Evolutionary conservation across 2,888 invertebrate species (phyloP).

Genomic region (Myopa tessellatipennis): DNA sequence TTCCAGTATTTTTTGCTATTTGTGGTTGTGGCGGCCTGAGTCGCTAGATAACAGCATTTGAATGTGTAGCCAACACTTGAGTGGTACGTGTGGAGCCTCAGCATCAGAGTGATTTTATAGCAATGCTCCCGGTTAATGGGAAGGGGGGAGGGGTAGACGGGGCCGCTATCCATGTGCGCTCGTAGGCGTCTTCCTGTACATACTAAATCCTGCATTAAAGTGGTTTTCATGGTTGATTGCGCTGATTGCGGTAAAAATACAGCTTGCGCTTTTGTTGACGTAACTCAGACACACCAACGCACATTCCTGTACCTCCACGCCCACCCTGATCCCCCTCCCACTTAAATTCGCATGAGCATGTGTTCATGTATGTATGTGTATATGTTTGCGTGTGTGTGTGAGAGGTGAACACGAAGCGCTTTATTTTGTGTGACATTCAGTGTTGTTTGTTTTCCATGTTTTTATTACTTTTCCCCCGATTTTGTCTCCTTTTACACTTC

Average conservation of each 20-base stretch:
- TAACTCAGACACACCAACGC: constrained; percentile 2
- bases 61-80: constrained; percentile 41
- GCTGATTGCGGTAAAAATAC: constrained; percentile 51
- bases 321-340: too few relatives aligned
- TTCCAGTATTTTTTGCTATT: constrained; percentile 34
- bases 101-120: constrained; percentile 1
- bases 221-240: constrained; percentile 53
- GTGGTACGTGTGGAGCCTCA: constrained; percentile 3
- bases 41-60: constrained; percentile 47
- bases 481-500: constrained; percentile 14
- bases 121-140: neutral
- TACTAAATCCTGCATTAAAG: constrained; percentile 45
- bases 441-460: constrained; percentile 17
- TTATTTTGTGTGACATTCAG: constrained; percentile 1
- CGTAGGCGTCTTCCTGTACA: constrained; percentile 9
- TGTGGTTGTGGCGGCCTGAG: constrained; percentile 34
- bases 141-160: constrained; percentile 4
- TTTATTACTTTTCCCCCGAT: constrained; percentile 8
- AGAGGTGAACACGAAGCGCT: neutral
- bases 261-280: constrained; percentile 45
- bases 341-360: constrained; percentile 12
- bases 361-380: neutral
- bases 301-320: too few relatives aligned
- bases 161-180: neutral
- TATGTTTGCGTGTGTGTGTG: neutral